These are phyloP conservation scores for Melopsittacus undulatus DNA, from an alignment of 2,797 vertebrate species.

Conservation along the genomic window DNA sequence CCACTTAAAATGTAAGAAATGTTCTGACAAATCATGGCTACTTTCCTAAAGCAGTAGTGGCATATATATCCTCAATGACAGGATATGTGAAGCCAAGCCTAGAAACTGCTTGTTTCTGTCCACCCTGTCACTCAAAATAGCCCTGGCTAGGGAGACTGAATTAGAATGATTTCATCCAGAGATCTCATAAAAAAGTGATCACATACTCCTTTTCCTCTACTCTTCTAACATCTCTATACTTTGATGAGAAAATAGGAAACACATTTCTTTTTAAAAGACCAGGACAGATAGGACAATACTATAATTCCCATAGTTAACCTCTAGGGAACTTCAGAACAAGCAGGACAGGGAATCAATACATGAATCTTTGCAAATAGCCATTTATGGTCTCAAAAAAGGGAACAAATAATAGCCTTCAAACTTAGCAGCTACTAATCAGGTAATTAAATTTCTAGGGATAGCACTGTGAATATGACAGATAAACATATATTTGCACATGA, in stretches of 20 bases:
- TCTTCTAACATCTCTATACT: background rate
- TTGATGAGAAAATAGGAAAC: constrained; percentile 37
- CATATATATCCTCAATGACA: background rate
- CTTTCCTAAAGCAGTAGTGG: background rate
- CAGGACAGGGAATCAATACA: background rate
- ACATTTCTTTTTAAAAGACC: background rate
- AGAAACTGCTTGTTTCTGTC: background rate
- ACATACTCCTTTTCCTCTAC: background rate
- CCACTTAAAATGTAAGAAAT: background rate
- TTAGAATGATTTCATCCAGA: background rate
- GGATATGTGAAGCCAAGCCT: background rate
- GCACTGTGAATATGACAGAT: background rate
- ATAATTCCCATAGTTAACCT: background rate
- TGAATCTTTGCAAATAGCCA: background rate
- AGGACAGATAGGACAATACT: background rate
- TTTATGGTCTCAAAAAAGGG: background rate
- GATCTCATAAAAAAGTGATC: background rate
- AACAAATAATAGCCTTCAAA: background rate
- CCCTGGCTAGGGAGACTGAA: background rate
- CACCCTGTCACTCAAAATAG: background rate
- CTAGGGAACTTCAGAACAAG: background rate
- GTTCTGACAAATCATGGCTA: background rate
- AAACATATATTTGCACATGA: background rate
- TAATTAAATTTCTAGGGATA: background rate
- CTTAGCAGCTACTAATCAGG: background rate